Conservation (phyloP, 2,113 vertebrate species). For the Chaetura pelagica region DNA sequence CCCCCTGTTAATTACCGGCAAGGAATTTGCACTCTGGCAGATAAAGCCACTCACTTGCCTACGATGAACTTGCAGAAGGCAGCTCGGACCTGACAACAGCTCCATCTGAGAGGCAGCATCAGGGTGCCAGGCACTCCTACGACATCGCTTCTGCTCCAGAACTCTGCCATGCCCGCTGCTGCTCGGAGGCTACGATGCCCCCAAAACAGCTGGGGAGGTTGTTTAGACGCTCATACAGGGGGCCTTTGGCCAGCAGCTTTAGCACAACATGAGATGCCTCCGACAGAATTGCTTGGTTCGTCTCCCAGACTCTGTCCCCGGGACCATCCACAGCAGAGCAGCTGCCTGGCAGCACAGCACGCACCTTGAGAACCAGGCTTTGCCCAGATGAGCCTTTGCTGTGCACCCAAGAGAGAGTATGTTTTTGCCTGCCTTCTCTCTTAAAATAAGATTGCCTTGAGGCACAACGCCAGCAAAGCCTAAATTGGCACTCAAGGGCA, state of each 20-base stretch:
- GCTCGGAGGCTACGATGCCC: background rate
- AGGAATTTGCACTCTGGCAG: slow-evolving; percentile 51
- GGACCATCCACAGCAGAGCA: background rate
- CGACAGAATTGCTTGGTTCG: fast-evolving
- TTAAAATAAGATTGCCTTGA: background rate
- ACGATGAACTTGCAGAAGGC: background rate
- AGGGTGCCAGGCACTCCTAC: fast-evolving
- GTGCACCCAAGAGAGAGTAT: background rate
- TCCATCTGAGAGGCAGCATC: background rate
- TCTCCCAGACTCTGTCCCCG: background rate
- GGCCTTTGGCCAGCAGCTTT: background rate
- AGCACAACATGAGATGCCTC: background rate
- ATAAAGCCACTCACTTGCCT: slow-evolving; percentile 3
- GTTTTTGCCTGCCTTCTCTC: background rate
- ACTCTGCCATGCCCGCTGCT: background rate
- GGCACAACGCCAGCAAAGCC: background rate
- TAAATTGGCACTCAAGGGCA: background rate
- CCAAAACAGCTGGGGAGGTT: background rate
- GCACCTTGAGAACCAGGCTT: background rate
- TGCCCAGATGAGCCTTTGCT: background rate
- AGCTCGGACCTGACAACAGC: background rate
- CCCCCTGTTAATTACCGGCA: slow-evolving; percentile 41
- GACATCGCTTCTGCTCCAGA: background rate
- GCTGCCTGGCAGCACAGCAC: background rate
- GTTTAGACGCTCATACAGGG: background rate